Base-by-base conservation (phyloP, 2,113 vertebrate genomes). In the Sylvicapra grimmia region DNA sequence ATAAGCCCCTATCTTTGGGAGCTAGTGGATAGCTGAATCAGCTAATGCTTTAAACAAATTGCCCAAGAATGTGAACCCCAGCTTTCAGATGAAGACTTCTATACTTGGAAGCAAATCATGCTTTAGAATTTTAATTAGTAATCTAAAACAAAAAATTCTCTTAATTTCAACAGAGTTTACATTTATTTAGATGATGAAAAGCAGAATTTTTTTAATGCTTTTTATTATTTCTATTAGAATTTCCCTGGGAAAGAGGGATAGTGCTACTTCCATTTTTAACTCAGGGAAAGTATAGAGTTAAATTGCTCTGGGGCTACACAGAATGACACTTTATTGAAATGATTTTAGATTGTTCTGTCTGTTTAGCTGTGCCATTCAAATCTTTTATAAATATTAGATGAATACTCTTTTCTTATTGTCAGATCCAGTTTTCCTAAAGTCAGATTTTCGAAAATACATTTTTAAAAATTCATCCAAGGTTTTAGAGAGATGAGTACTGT, bases 361-460 rank as follows among this genome's bases (percentile, higher is more conserved):
- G 33, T 93, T 68, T 19, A 91, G 44, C 77, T 87, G 8, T 96
- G 29, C 58, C 49, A 61, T 92, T 36, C 27, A 90, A 72, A 36
- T 96, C 56, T 86, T 83, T 84, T 86, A 97, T 89, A 97, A 97
- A 90, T 96, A 86, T 77, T 94, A 89, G 54, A 93, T 94, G 65
- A 97, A 61, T 94, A 93, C 16, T 53, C 27, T 95, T 85, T 83
- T 86, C 59, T 97, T 95, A 59, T 14, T 53, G 47, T 88, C 19
- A 65, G 47, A 95, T 72, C 36, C 44, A 88, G 40, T 92, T 96
- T 88, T 92, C 53, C 63, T 92, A 53, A 92, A 86, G 29, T 94
- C 72, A 90, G 11, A 77, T 86, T 89, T 93, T 86, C 18, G 47
- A 87, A 96, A 90, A 53, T 54, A 3, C 12, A 4, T 92, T 94